phyloP scores from a whole-genome alignment of 2,797 vertebrate species.

The Pangasius sanitwongsei region DNA sequence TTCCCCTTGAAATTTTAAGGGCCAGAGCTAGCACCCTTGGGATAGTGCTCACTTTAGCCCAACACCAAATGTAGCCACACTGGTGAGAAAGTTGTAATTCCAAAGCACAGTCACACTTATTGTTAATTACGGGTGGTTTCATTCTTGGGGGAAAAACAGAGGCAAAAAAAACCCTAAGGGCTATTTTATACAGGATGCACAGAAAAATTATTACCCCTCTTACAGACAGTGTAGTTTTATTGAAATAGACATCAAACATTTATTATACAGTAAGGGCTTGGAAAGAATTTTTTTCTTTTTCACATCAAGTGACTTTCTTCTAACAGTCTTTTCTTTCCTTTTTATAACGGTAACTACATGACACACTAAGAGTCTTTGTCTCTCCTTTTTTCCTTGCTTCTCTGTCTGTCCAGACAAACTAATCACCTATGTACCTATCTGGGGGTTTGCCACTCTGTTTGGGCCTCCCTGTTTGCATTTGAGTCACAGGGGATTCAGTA shows the following conservation, averaged over 20 bases:
- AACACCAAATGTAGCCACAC: background rate
- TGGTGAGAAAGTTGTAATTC: background rate
- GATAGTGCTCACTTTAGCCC: background rate
- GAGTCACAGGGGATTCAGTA: background rate
- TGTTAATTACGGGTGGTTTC: background rate
- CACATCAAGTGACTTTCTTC: background rate
- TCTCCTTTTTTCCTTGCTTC: background rate
- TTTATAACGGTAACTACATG: background rate
- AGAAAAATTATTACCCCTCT: background rate
- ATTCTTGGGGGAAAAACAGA: background rate
- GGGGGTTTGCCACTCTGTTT: background rate
- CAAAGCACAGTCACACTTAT: background rate
- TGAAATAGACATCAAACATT: background rate
- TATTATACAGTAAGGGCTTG: background rate
- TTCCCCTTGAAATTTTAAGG: background rate
- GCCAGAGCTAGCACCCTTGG: no score
- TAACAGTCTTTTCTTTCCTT: background rate
- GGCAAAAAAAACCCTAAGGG: background rate
- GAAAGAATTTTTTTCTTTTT: background rate
- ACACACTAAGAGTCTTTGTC: background rate
- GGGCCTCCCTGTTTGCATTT: background rate
- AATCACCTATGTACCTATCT: background rate
- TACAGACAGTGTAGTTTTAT: background rate
- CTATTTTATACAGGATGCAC: background rate
- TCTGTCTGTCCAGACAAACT: conserved; percentile 7